A percentile compares a stretch with the other conserved stretches of the same genome.
phyloP scores from a whole-genome alignment of 2,113 vertebrate species.

The Pagrus major region DNA sequence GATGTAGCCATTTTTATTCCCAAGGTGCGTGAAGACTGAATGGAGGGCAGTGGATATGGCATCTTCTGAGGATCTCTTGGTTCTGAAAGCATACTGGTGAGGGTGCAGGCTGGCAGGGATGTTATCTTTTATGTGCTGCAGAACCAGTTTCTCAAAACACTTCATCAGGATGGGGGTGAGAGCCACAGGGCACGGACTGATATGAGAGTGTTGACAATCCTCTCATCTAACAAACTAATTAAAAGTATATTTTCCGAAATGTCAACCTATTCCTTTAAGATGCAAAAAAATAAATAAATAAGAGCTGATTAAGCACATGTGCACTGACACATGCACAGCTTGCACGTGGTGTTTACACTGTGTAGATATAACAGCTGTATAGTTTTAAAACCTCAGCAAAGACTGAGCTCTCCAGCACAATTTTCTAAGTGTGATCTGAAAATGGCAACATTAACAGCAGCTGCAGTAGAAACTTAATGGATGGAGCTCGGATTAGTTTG shows the following conservation, averaged over 20 bases:
- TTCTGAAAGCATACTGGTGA: no score
- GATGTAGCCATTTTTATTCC: no score
- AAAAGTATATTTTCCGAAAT: not conserved
- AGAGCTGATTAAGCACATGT: not conserved
- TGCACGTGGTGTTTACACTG: not conserved
- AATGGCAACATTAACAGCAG: constrained; percentile 11
- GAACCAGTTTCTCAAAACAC: no score
- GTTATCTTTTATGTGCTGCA: no score
- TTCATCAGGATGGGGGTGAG: no score
- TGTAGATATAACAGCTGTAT: not conserved
- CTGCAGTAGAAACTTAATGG: constrained; percentile 16
- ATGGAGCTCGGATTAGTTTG: not conserved
- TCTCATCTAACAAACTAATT: not conserved
- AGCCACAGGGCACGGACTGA: no score
- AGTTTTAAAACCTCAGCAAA: not conserved
- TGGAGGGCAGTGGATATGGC: no score
- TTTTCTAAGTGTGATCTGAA: constrained; percentile 1
- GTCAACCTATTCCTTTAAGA: not conserved
- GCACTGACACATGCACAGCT: not conserved
- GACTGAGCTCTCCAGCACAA: not conserved
- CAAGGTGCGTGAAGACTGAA: no score
- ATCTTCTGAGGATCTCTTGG: no score
- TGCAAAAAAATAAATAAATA: not conserved
- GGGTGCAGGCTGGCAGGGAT: no score
- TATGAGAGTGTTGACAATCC: not conserved